These are phyloP conservation scores for Scaptomyza montana DNA, from an alignment of 1,140 invertebrate genomes.

Conservation along the genomic window DNA sequence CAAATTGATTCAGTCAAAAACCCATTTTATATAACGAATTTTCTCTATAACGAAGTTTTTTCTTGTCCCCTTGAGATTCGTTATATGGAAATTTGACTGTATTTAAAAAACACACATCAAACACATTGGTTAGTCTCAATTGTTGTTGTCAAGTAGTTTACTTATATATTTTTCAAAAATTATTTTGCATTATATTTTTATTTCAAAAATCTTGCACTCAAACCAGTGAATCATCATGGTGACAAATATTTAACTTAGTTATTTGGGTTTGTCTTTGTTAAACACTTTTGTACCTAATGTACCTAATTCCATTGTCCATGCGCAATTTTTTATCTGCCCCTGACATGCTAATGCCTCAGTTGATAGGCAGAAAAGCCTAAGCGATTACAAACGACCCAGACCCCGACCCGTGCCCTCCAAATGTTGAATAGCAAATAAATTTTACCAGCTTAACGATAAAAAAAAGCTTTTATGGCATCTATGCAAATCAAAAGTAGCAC, in stretches of 20 bases:
- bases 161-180: constrained; percentile 5
- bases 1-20: too few relatives aligned
- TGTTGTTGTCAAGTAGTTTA: not conserved
- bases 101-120: not conserved
- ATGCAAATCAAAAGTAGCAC: constrained; percentile 44
- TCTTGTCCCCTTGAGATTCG: too few relatives aligned
- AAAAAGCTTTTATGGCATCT: constrained; percentile 21
- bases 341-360: constrained; percentile 57
- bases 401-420: not conserved
- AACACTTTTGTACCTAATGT: constrained; percentile 21
- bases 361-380: constrained; percentile 52
- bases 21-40: too few relatives aligned
- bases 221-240: constrained; percentile 24
- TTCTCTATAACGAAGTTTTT: too few relatives aligned
- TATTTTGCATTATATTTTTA: not conserved
- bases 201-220: not conserved
- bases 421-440: constrained; percentile 2
- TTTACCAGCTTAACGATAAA: constrained; percentile 27
- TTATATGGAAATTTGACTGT: too few relatives aligned
- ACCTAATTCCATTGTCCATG: constrained; percentile 36
- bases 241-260: constrained; percentile 36
- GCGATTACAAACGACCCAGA: constrained; percentile 40
- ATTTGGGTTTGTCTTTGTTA: constrained; percentile 32
- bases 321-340: constrained; percentile 48
- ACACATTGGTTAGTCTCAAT: not conserved